Evolutionary conservation across 2,113 vertebrate genomes (phyloP).

Genomic region (Microcebus tavaratra): DNA sequence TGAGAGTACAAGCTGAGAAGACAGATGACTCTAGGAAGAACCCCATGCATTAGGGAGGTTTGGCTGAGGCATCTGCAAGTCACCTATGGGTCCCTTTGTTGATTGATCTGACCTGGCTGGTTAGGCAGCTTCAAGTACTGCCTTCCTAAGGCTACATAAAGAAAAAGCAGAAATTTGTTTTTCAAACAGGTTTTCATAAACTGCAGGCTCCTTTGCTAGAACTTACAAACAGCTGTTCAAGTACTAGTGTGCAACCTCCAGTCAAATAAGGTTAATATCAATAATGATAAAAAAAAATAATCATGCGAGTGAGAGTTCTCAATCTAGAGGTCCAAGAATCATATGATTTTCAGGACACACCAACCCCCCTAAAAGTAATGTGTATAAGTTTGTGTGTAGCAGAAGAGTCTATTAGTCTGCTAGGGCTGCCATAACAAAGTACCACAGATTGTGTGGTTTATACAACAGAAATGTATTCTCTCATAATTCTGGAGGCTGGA

Average conservation of each 20-base stretch:
- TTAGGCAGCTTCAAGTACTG: not conserved
- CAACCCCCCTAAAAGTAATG: not conserved
- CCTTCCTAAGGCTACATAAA: not conserved
- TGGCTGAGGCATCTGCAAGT: not conserved
- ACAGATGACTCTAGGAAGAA: not conserved
- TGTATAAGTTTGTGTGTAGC: not conserved
- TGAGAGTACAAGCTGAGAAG: not conserved
- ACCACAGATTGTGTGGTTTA: not conserved
- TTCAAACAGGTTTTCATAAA: not conserved
- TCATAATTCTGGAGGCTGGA: no score
- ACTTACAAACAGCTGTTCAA: not conserved
- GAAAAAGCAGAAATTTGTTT: not conserved
- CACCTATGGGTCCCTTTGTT: not conserved
- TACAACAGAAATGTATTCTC: not conserved
- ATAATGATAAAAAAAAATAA: not conserved
- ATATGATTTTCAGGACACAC: not conserved
- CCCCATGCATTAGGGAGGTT: rapidly evolving
- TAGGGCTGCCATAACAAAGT: not conserved
- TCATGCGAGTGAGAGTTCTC: not conserved
- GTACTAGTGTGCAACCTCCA: not conserved
- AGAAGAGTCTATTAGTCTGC: not conserved
- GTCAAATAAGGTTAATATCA: not conserved
- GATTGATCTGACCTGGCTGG: not conserved
- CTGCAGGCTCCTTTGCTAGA: not conserved
- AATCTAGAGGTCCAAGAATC: not conserved